Conservation (phyloP, 2,888 invertebrate species). For the Leptopilina myrica region DNA sequence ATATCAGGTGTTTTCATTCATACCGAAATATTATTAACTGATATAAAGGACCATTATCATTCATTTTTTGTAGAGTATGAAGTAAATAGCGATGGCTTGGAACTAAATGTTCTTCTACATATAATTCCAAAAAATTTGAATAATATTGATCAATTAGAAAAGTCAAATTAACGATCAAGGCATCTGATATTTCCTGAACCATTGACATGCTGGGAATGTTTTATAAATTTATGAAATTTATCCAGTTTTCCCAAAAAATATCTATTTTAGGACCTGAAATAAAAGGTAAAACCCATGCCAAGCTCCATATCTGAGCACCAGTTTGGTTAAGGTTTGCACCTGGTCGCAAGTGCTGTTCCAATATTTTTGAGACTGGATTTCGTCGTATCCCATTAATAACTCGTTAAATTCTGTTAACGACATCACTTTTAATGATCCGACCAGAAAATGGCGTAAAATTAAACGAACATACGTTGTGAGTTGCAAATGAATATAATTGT, state of each 20-base stretch:
- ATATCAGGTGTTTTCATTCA: slow-evolving; percentile 39
- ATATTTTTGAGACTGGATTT: slow-evolving; percentile 37
- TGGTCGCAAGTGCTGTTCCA: slow-evolving; percentile 9
- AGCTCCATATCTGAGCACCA: slow-evolving; percentile 33
- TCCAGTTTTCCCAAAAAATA: slow-evolving; percentile 4
- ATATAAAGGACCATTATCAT: slow-evolving; percentile 21
- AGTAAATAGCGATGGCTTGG: slow-evolving; percentile 25
- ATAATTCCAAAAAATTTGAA: background rate
- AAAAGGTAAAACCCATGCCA: slow-evolving; percentile 20
- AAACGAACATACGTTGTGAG: background rate
- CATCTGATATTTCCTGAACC: slow-evolving; percentile 17
- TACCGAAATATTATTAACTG: slow-evolving; percentile 28
- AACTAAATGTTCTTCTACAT: background rate
- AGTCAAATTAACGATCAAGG: slow-evolving; percentile 2
- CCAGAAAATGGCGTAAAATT: slow-evolving; percentile 5
- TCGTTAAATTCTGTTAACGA: slow-evolving; percentile 13
- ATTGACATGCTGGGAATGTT: slow-evolving; percentile 14
- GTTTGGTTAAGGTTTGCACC: slow-evolving; percentile 36
- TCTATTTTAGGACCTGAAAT: slow-evolving; percentile 15
- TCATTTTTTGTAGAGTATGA: slow-evolving; percentile 1
- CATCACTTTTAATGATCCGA: slow-evolving; percentile 25
- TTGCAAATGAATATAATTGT: slow-evolving; percentile 18
- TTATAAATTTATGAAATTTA: slow-evolving; percentile 14
- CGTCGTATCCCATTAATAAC: slow-evolving; percentile 18
- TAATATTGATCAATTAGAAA: slow-evolving; percentile 30